phyloP scores from a whole-genome alignment of 2,888 invertebrate genomes.

The Troilus luridus region DNA sequence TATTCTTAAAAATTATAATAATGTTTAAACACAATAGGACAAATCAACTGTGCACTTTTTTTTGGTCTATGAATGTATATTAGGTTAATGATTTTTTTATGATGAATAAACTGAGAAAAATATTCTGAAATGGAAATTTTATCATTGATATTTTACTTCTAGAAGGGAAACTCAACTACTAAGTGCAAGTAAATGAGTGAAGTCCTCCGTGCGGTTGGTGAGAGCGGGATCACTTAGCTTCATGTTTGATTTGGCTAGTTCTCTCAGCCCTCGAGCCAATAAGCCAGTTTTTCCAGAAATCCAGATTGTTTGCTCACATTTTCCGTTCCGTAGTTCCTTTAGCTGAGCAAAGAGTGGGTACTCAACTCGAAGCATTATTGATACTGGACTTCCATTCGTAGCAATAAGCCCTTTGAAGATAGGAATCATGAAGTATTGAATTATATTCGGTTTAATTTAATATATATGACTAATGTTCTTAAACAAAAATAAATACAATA shows the following conservation, averaged over 20 bases:
- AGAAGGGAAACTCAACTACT: not conserved
- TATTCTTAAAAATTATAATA: too few species aligned
- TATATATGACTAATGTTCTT: too few species aligned
- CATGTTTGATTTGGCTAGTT: slow-evolving; percentile 14
- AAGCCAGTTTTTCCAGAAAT: not conserved
- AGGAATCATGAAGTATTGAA: too few species aligned
- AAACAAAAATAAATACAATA: too few species aligned
- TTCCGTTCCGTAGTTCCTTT: not conserved
- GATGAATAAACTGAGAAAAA: too few species aligned
- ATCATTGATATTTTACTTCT: not conserved
- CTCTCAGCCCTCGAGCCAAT: not conserved
- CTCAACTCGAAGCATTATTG: not conserved
- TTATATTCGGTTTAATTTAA: too few species aligned
- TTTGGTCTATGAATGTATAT: too few species aligned
- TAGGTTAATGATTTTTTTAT: too few species aligned
- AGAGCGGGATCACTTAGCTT: not conserved
- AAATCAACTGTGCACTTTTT: too few species aligned
- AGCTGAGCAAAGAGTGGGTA: not conserved
- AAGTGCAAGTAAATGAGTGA: not conserved
- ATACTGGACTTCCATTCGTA: not conserved
- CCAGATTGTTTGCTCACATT: not conserved
- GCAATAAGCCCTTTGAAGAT: too few species aligned
- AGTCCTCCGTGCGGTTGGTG: not conserved
- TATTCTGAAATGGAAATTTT: too few species aligned
- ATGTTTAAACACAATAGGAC: too few species aligned